phyloP scores from a whole-genome alignment of 2,113 vertebrate species.

The Cyanoramphus novaezelandiae region DNA sequence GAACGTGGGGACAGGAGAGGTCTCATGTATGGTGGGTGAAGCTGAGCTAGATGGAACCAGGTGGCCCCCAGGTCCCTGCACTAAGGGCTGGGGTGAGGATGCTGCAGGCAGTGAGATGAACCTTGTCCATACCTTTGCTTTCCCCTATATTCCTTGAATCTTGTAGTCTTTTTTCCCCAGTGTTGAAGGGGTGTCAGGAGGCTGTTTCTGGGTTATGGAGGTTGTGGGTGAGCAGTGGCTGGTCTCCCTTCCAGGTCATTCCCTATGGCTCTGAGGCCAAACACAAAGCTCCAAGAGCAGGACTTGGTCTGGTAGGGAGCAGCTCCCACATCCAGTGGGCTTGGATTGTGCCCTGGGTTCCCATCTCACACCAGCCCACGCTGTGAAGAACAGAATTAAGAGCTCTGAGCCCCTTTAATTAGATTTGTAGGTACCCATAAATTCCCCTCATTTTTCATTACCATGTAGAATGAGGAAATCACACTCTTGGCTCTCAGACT shows the following conservation, averaged over 20 bases:
- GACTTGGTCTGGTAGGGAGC: too few species aligned
- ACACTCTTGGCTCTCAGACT: not conserved
- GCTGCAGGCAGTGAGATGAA: not conserved
- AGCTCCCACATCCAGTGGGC: too few species aligned
- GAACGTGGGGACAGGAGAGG: not conserved
- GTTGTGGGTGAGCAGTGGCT: not conserved
- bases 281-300: not conserved
- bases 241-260: not conserved
- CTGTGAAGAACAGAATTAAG: not conserved
- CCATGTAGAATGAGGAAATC: not conserved
- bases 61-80: not conserved
- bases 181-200: not conserved
- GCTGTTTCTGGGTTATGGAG: not conserved
- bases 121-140: not conserved
- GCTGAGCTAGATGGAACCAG: not conserved
- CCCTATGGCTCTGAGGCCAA: not conserved
- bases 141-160: accelerated
- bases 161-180: not conserved
- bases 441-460: conserved; percentile 25
- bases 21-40: accelerated
- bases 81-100: not conserved
- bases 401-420: not conserved
- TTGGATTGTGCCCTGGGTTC: accelerated
- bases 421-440: not conserved
- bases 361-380: not conserved